Percentiles rank a stretch among this genome's conserved stretches.
phyloP scores from a whole-genome alignment of 2,113 vertebrate species.

The Chauna torquata region DNA sequence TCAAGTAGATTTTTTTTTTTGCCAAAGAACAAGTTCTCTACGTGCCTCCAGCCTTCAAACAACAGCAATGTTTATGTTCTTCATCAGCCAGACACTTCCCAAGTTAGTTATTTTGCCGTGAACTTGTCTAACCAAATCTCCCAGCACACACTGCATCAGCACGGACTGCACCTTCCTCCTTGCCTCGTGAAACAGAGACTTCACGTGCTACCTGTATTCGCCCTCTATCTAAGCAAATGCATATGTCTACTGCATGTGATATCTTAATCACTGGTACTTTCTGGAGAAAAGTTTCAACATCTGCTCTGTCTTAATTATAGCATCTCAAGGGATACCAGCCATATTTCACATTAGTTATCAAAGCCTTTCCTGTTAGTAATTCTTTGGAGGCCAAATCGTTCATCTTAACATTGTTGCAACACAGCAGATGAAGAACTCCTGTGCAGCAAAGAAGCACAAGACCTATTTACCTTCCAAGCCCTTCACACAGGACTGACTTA shows the following conservation, averaged over 20 bases:
- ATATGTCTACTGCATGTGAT: neutral
- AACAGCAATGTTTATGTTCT: neutral
- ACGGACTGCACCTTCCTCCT: neutral
- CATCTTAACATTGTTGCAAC: neutral
- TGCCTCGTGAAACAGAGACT: neutral
- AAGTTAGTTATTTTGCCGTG: neutral
- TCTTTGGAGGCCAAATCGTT: neutral
- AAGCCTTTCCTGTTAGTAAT: slow-evolving; percentile 16
- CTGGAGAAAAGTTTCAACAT: slow-evolving; percentile 34
- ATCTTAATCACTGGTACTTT: slow-evolving; percentile 25
- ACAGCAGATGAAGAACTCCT: neutral
- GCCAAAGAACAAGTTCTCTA: slow-evolving; percentile 1
- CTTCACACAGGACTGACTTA: neutral
- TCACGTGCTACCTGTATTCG: neutral
- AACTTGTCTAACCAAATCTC: neutral
- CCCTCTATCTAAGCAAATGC: neutral
- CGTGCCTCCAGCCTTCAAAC: neutral
- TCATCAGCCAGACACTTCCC: neutral
- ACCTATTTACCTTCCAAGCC: neutral
- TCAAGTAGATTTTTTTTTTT: neutral
- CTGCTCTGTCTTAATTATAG: slow-evolving; percentile 53
- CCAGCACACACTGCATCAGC: neutral
- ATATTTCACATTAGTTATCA: slow-evolving; percentile 40
- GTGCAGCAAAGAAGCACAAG: neutral
- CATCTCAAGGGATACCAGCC: slow-evolving; percentile 25